Percentiles rank a stretch among this genome's conserved stretches.
Conservation (phyloP, 2,797 vertebrate genomes). For the Melopsittacus undulatus region DNA sequence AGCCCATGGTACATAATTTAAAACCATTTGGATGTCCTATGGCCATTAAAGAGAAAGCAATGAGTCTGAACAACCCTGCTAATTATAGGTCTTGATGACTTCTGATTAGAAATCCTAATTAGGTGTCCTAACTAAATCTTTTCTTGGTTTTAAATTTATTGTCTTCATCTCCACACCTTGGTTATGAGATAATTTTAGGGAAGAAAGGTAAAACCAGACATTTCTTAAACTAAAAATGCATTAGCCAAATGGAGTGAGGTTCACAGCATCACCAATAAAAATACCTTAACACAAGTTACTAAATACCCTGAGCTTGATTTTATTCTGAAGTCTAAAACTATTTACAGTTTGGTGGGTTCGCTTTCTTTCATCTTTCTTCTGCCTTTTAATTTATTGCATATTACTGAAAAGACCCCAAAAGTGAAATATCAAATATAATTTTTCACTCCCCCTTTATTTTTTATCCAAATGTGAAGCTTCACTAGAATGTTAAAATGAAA, state of each 20-base stretch:
- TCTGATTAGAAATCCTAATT: slow-evolving; percentile 77
- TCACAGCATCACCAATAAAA: not conserved
- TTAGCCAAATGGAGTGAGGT: not conserved
- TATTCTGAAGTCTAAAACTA: not conserved
- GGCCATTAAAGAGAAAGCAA: slow-evolving; percentile 76
- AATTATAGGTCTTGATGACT: slow-evolving; percentile 76
- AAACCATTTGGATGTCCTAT: slow-evolving; percentile 74
- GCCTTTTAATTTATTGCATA: not conserved
- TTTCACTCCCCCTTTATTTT: not conserved
- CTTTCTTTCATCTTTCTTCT: not conserved
- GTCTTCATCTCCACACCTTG: slow-evolving; percentile 56
- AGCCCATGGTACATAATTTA: slow-evolving; percentile 77
- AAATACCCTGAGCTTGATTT: not conserved
- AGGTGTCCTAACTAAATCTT: slow-evolving; percentile 73
- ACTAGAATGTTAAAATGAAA: not conserved
- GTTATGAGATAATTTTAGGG: slow-evolving; percentile 27
- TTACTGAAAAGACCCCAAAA: not conserved
- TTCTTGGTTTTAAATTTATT: slow-evolving; percentile 64
- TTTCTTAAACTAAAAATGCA: slow-evolving; percentile 7
- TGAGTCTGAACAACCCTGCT: slow-evolving; percentile 75
- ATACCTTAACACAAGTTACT: not conserved
- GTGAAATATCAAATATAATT: not conserved
- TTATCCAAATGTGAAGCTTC: not conserved
- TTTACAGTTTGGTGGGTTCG: not conserved
- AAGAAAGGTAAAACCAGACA: slow-evolving; percentile 40